Percentiles rank a stretch among this genome's conserved stretches.
phyloP scores from a whole-genome alignment of 2,113 vertebrate species.

The Leucopsar rothschildi region DNA sequence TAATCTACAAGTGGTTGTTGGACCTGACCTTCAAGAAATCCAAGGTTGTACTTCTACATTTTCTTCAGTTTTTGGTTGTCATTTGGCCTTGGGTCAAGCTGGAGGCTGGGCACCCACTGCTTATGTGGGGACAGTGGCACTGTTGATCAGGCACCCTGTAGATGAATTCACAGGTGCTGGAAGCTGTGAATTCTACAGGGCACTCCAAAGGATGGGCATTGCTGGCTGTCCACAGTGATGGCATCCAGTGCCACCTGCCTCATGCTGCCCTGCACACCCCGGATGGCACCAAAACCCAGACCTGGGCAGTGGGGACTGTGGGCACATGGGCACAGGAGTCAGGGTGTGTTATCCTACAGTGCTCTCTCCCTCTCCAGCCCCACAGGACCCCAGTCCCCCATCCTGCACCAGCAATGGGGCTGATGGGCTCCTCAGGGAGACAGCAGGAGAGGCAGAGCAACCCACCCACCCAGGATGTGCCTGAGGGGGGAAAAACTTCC shows the following conservation, averaged over 20 bases:
- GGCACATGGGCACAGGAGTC: fast-evolving
- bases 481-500: not conserved
- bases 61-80: not conserved
- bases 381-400: not conserved
- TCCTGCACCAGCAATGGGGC: not conserved
- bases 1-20: not conserved
- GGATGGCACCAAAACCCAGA: not conserved
- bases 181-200: not conserved
- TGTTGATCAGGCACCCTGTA: not conserved
- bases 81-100: not conserved
- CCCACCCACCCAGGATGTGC: not conserved
- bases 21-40: not conserved
- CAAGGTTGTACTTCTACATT: not conserved
- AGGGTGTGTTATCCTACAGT: not conserved
- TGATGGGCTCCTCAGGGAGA: not conserved
- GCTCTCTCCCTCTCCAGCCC: not conserved
- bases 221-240: fast-evolving
- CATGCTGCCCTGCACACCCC: not conserved
- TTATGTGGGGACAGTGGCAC: not conserved
- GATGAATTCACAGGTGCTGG: not conserved
- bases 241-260: not conserved
- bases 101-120: not conserved
- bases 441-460: not conserved
- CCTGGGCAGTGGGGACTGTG: not conserved
- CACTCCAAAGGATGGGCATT: fast-evolving